phyloP scores from a whole-genome alignment of 2,113 vertebrate species.

The Stegastes partitus region DNA sequence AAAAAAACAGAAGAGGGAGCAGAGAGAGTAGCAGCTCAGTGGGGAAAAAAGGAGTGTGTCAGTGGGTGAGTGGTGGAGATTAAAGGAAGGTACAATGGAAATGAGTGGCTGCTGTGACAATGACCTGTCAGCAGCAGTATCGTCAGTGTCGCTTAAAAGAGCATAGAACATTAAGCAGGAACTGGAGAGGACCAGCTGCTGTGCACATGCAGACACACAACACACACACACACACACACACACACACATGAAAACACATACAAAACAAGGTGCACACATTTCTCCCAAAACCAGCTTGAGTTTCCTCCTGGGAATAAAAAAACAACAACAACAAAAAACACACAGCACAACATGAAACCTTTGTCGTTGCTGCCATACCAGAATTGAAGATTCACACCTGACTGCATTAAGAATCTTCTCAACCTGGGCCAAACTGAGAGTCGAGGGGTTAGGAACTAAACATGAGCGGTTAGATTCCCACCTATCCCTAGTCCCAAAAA shows the following conservation, averaged over 20 bases:
- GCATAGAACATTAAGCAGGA: conserved; percentile 40
- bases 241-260: neutral
- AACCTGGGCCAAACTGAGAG: no score
- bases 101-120: conserved; percentile 51
- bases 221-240: neutral
- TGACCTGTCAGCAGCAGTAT: conserved; percentile 40
- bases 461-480: no score
- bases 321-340: neutral
- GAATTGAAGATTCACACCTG: neutral
- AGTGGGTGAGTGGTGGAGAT: conserved; percentile 30
- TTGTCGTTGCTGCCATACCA: neutral
- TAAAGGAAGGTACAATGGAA: conserved; percentile 48
- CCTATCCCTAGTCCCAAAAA: no score
- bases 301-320: neutral
- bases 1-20: neutral
- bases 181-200: conserved; percentile 9
- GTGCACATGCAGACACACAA: neutral
- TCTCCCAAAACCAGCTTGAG: no score
- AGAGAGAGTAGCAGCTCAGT: neutral
- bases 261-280: neutral
- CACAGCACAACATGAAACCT: neutral
- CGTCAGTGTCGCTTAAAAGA: conserved; percentile 39
- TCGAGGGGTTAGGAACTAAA: no score
- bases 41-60: neutral
- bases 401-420: no score